These are phyloP conservation scores for Dendrolimus punctatus DNA, from an alignment of 1,140 invertebrate genomes.

Conservation along the genomic window DNA sequence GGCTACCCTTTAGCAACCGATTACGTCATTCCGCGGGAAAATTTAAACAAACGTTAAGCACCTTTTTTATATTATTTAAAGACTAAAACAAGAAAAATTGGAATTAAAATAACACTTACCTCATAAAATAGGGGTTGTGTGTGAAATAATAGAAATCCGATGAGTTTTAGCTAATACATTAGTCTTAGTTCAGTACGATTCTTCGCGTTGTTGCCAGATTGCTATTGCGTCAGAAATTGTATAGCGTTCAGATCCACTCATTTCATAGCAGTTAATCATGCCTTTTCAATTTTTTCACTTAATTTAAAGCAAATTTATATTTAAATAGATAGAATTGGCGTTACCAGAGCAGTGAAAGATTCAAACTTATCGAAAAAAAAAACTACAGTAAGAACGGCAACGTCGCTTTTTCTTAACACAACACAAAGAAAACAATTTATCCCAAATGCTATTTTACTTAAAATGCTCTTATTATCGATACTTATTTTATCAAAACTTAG, in stretches of 20 bases:
- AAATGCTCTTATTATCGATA: neutral
- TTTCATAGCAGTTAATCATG: slow-evolving; percentile 57
- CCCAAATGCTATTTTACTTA: slow-evolving; percentile 1
- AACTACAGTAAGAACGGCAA: slow-evolving; percentile 48
- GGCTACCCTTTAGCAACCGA: slow-evolving; percentile 25
- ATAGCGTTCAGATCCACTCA: slow-evolving; percentile 56
- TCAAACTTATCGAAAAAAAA: slow-evolving; percentile 3
- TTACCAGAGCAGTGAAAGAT: neutral
- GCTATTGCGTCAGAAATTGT: slow-evolving; percentile 65
- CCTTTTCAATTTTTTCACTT: slow-evolving; percentile 24
- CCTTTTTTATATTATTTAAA: slow-evolving; percentile 11
- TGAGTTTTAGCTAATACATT: slow-evolving; percentile 46
- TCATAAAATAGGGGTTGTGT: slow-evolving; percentile 44
- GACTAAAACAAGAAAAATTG: slow-evolving; percentile 3
- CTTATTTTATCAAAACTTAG: neutral
- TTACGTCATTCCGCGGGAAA: slow-evolving; percentile 67
- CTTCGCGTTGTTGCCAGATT: slow-evolving; percentile 60
- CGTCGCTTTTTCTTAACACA: slow-evolving; percentile 37
- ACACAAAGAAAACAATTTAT: slow-evolving; percentile 29
- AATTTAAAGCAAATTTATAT: slow-evolving; percentile 10
- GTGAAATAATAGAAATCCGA: slow-evolving; percentile 26
- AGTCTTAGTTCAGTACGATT: slow-evolving; percentile 43
- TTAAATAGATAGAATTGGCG: neutral
- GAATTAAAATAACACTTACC: slow-evolving; percentile 27
- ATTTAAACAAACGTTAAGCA: slow-evolving; percentile 37